Evolutionary conservation across 2,888 invertebrate genomes (phyloP), one percentile per base, ranked within the genome.

Genomic region (Rotaria sp.): DNA sequence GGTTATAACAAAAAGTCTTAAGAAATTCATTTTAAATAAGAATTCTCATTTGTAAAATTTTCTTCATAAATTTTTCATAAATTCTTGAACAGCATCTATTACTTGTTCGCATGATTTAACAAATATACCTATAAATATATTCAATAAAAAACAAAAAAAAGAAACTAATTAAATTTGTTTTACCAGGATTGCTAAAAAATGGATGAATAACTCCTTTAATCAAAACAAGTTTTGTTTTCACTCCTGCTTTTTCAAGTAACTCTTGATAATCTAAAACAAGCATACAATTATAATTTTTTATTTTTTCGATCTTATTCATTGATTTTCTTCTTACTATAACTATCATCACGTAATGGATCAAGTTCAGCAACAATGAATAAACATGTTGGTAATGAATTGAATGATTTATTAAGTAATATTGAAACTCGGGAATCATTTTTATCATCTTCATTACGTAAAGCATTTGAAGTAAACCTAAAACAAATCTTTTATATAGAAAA

Each of bases 321-420:
- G 26, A 45, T 45, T 41, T 50, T 26, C 2, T 45, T n/a, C 80
- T n/a, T 88, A 90, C 90, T 89, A 87, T 89, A 89, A 67, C 89
- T 89, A 26, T 89, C 89, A 86, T 90, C 90, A 80, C 88, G 88
- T 21, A 90, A 87, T 35, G 89, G 89, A 85, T 90, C 90, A 84
- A 89, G 87, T 85, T 90, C 90, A 52, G 24, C 52, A 52, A 7
- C 8, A 52, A 24, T 52, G 52, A 52, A 52, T 52, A 52, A 52
- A 52, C 90, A 89, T 2, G 90, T 89, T 26, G 90, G 90, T 55
- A 90, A 87, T 52, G 24, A 88, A 87, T 89, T 89, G 86, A 90
- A 89, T 55, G 88, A 88, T 57, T 88, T 87, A 84, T 45, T 88
- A 88, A 87, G 85, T 18, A 88, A 59, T 10, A 88, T 87, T 13